Evolutionary conservation across 1,140 invertebrate species (phyloP), one percentile per base, ranked within the genome.

Genomic region (Cataglyphis hispanica): DNA sequence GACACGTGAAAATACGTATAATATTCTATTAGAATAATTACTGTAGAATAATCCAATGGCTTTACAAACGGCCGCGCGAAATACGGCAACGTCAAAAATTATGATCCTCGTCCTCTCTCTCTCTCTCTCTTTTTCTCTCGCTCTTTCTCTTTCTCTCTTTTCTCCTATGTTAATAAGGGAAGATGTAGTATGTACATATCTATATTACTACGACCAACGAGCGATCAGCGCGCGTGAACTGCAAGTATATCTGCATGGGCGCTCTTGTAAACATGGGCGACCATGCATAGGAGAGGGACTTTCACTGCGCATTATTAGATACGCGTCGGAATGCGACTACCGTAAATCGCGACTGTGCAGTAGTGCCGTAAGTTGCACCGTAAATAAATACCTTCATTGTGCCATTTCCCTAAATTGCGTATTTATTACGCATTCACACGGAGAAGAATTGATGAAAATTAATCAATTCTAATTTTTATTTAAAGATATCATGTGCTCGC

Each of bases 251-350:
- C 86, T 83, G 86, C 81, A 87, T 83, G 89, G 84, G 69, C 86
- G 86, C 77, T 90, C 91, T 91, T 89, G 91, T 89, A 93, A 91
- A 93, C 91, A 92, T 86, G 91, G 89, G 90, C 91, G 90, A 89
- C 90, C 87, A 91, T 91, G 91, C 91, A 91, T 92, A 91, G 90
- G 89, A 91, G 89, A 70, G 84, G 84, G 90, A 94, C 93, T 94
- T 94, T 94, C 94, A 94, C 93, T 93, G 91, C 93, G 92, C 93
- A 93, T 94, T 94, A 94, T 94, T 94, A 94, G 93, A 93, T 93
- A 94, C 93, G 93, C 92, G 91, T 81, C 87, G 92, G 93, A 94
- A 94, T 94, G 93, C 91, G 92, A 93, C 93, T 94, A 94, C 93
- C 91, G 93, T 92, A 93, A 92, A 91, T 85, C 90, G 63, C 76